Evolutionary conservation across 1,140 invertebrate species (phyloP).

Genomic region (Phymastichus coffea): DNA sequence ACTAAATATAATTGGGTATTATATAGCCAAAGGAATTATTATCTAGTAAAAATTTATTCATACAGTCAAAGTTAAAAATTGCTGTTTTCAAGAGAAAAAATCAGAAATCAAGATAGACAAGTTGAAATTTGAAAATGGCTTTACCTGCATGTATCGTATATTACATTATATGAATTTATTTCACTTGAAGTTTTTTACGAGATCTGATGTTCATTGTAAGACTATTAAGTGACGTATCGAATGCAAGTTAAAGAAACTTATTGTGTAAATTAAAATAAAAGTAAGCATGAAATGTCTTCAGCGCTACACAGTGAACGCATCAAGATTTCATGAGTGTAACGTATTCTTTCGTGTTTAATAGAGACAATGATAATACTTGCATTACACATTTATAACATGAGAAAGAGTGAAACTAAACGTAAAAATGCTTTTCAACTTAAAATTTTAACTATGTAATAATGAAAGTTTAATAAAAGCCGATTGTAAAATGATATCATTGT

Average conservation of each 20-base stretch:
- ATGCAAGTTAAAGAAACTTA: constrained; percentile 4
- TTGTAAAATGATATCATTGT: constrained; percentile 1
- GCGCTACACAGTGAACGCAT: not conserved
- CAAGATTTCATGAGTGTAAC: not conserved
- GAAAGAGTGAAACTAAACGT: not conserved
- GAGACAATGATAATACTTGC: not conserved
- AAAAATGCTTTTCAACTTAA: constrained; percentile 32
- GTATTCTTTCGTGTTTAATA: not conserved
- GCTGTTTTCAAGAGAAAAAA: not conserved
- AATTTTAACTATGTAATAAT: constrained; percentile 40
- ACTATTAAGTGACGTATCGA: constrained; percentile 1
- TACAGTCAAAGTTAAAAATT: not conserved
- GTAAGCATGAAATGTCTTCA: constrained; percentile 4
- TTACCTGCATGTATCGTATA: not conserved
- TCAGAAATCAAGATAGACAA: not conserved
- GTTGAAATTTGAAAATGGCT: not conserved
- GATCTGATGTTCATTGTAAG: not conserved
- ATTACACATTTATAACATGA: constrained; percentile 1
- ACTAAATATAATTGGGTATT: constrained; percentile 7
- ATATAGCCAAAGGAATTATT: not conserved
- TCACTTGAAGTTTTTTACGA: not conserved
- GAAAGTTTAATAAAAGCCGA: constrained; percentile 36
- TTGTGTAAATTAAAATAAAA: constrained; percentile 10
- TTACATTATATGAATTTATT: too few relatives aligned
- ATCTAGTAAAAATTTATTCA: not conserved